phyloP scores from a whole-genome alignment of 2,888 invertebrate genomes.

The Pherbina coryleti region DNA sequence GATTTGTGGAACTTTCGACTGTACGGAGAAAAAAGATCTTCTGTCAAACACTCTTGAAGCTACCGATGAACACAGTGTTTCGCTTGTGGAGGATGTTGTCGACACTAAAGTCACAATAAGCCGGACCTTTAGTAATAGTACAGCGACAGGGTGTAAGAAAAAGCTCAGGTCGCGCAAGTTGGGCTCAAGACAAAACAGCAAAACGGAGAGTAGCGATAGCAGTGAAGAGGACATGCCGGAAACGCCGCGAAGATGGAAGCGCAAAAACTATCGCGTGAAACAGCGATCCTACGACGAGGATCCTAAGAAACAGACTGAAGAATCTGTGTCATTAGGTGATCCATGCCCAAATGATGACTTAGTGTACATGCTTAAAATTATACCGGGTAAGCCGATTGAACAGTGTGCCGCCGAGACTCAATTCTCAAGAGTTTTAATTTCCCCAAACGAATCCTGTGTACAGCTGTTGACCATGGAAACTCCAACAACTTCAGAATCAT shows the following conservation, averaged over 20 bases:
- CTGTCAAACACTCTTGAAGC: conserved; percentile 54
- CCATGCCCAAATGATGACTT: conserved; percentile 55
- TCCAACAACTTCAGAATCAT: conserved; percentile 41
- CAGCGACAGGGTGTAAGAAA: conserved; percentile 54
- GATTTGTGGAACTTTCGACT: conserved; percentile 47
- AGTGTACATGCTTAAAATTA: conserved; percentile 67
- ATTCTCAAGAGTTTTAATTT: conserved; percentile 36
- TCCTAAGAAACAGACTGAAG: conserved; percentile 52
- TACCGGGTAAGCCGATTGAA: conserved; percentile 64
- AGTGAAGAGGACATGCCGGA: conserved; percentile 66
- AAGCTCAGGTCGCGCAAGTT: conserved; percentile 66
- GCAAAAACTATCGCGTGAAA: conserved; percentile 66
- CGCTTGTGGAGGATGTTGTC: conserved; percentile 57
- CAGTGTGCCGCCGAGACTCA: conserved; percentile 45
- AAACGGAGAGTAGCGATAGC: conserved; percentile 69
- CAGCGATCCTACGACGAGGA: conserved; percentile 67
- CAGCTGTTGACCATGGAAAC: conserved; percentile 41
- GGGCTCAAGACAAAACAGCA: conserved; percentile 69
- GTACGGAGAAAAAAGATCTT: conserved; percentile 51
- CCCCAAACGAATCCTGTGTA: conserved; percentile 53
- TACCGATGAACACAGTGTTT: conserved; percentile 58
- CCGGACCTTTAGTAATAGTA: neutral
- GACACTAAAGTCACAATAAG: conserved; percentile 49
- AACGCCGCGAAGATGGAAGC: conserved; percentile 67
- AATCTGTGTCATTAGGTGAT: conserved; percentile 4